Base-by-base conservation (phyloP, 2,797 vertebrate species). In the Aulostomus chinensis region DNA sequence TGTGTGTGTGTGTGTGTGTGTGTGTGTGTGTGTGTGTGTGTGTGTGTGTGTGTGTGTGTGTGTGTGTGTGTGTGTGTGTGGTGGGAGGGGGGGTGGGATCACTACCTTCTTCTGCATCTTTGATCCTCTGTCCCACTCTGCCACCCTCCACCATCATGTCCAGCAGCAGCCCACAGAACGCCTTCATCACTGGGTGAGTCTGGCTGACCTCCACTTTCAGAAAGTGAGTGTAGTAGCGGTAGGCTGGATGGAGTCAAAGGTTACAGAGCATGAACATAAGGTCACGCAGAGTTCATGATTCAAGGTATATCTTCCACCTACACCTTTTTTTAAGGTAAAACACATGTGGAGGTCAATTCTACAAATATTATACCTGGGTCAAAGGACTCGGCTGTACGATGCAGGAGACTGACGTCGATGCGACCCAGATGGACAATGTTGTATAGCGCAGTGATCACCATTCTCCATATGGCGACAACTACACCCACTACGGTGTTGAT, bases 201-300 rank as follows among this genome's bases (percentile, higher is more conserved):
- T 99, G 95, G 76, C 91, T 95, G 53, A 93, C 94, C 85, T 99
- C 97, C 8, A 95, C 86, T 83, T 89, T 92, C 87, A 99, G 81
- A 79, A 93, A 97, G 81, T 94, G 87, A 41, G 90, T 91, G 73
- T 99, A 99, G 12, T 87, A 90, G 45, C 74, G 78, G 69, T 94
- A 98, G 15, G 94, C 97, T 99, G 78, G 2, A 53, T 9, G 62
- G 46, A 40, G 50, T 55, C 36, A 75, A 43, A 72, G n/a, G 12
- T 52, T 21, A 58, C 34, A 63, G 9, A 6, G 20, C 7, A 17
- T 15, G 12, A 3, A 15, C 7, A 17, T 15, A 9, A 34, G 2
- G 4, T 0, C 2, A 6, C 12, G 8, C 1, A 33, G n/a, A n/a
- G n/a, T n/a, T n/a, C n/a, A n/a, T n/a, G n/a, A n/a, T n/a, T n/a